Evolutionary conservation across 2,113 vertebrate species (phyloP), one percentile per base, ranked within the genome.

Genomic region (Shinisaurus crocodilurus): DNA sequence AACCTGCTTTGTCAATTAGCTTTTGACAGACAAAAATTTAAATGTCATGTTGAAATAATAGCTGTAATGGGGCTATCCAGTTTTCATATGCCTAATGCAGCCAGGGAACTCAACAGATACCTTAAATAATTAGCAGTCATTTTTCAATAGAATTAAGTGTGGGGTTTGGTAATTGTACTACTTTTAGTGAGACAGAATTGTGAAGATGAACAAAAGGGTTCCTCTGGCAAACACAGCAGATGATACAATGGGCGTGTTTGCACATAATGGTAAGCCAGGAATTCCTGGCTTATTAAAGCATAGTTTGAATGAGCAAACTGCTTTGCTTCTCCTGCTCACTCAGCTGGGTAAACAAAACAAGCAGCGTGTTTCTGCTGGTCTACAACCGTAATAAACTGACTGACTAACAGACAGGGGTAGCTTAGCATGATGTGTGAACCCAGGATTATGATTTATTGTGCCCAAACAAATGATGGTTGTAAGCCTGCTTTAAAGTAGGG

Each of bases 101-200:
- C 90, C 34, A 16, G 88, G 69, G 67, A 89, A 84, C 85, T 96
- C 92, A 76, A 93, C 95, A 89, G 93, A 91, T 87, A 77, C 82
- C 23, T 92, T 96, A 86, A 94, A 93, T 96, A 92, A 94, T 93
- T 94, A 93, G 50, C 90, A 84, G 89, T 94, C 92, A 85, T 85
- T 88, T 96, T 96, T 95, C 91, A 94, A 95, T 87, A 94, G 95
- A 95, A 96, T 95, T 94, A 96, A 96, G 91, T 91, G 81, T 85
- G 93, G 92, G 90, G 95, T 23, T 96, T 96, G 63, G 82, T 95
- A 92, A 94, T 96, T 95, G 92, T 95, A 93, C 82, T 29, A 37
- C 83, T 95, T 96, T 88, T 94, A 88, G 94, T 96, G 95, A 96
- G 94, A 96, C 43, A 90, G 10, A 92, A 93, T 89, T 90, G 93